Base-by-base conservation (phyloP, 92 coral and sea anemone species). In the Umimayanthus chanpuru region DNA sequence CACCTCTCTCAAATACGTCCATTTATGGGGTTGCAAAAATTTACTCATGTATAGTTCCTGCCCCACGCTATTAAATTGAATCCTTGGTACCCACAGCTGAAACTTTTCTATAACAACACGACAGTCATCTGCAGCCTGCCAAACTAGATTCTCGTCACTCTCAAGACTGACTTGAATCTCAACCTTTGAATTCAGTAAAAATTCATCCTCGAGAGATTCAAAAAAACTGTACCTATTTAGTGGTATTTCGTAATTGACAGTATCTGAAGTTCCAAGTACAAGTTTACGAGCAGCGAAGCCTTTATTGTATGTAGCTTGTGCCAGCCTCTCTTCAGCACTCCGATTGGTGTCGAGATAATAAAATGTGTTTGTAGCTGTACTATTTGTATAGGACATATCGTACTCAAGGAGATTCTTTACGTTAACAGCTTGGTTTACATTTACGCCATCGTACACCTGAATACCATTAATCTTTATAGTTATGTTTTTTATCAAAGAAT, bases 221-320 rank as follows among this genome's bases (percentile, higher is more conserved):
- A 90, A 87, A 9, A 74, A 90, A 12, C 70, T 8, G 73, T 90
- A 90, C 0, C 93, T 38, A 26, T 91, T 91, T 1, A 91, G 49
- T 5, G 91, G 86, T 0, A 73, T 64, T 3, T n/a, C 82, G 38
- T 79, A 77, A 77, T 36, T 50, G 1, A 61, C 29, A 0, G 76
- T 32, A 0, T 0, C 32, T 4, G 55, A 68, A 8, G 79, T 47
- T 25, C 29, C 32, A 0, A 88, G 55, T 2, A 88, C 9, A 0
- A 0, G 0, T 29, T 81, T 55, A 30, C 90, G 76, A 10, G 1
- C 0, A 0, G 88, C 66, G 40, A 88, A 80, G 4, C 90, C 90
- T 36, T 64, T 53, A 20, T 83, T 89, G 56, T 89, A 89, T 0
- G 18, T 21, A 0, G 80, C 72, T 18, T 72, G 32, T 7, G 29